A percentile compares a stretch with the other conserved stretches of the same genome.
Conservation (phyloP, 2,888 invertebrate species). For the Acleris emargana region DNA sequence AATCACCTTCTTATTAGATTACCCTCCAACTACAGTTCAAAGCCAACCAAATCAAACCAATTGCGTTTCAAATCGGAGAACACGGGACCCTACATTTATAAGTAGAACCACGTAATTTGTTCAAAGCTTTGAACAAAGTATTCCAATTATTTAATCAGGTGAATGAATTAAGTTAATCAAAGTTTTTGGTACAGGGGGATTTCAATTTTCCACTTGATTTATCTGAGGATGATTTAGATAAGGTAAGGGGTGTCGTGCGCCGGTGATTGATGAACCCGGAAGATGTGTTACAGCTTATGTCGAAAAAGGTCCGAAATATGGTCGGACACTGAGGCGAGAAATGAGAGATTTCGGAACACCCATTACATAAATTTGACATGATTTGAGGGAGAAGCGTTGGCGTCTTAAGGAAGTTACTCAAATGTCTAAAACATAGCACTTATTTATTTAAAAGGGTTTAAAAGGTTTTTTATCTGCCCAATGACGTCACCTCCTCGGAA, state of each 20-base stretch:
- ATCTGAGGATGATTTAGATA: conserved; percentile 66
- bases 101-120: conserved; percentile 14
- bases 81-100: conserved; percentile 22
- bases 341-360: conserved; percentile 13
- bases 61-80: not conserved
- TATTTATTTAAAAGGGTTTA: no score
- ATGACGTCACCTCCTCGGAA: no score
- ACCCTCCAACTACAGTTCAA: no score
- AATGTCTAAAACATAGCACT: no score
- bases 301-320: conserved; percentile 7
- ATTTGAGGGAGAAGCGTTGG: conserved; percentile 7
- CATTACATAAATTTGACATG: conserved; percentile 1
- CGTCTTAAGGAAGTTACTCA: no score
- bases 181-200: conserved; percentile 57
- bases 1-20: no score
- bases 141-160: conserved; percentile 57
- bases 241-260: conserved; percentile 41
- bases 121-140: conserved; percentile 38
- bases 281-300: conserved; percentile 22
- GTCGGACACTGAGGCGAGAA: conserved; percentile 14
- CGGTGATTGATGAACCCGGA: conserved; percentile 39
- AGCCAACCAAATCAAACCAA: not conserved
- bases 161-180: conserved; percentile 62
- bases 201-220: conserved; percentile 80
- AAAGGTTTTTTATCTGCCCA: no score